Conservation (phyloP, 2,113 vertebrate species). For the Ailuropoda melanoleuca region DNA sequence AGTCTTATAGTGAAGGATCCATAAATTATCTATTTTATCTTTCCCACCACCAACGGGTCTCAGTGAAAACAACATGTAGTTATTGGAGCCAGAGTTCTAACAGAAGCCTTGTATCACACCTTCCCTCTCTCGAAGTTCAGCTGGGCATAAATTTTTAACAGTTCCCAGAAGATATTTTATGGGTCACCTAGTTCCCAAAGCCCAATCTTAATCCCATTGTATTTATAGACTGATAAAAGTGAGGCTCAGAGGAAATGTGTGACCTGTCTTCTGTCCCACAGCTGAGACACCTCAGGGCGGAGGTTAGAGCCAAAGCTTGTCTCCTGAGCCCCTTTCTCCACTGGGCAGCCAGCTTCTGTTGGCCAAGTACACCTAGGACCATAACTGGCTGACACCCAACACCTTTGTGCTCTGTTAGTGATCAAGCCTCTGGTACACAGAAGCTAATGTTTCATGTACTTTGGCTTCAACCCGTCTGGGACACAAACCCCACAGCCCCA, state of each 20-base stretch:
- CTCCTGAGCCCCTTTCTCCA: neutral
- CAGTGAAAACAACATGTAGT: neutral
- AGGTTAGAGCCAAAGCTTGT: neutral
- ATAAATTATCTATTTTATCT: neutral
- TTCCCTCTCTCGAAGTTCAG: neutral
- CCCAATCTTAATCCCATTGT: neutral
- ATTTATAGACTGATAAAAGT: neutral
- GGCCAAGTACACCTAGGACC: neutral
- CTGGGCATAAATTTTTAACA: neutral
- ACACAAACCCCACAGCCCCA: neutral
- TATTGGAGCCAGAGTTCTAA: neutral
- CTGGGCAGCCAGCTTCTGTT: neutral
- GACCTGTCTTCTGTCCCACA: neutral
- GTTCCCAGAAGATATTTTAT: neutral
- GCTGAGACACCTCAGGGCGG: neutral
- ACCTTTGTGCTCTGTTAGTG: neutral
- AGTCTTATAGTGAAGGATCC: neutral
- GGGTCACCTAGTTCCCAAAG: neutral
- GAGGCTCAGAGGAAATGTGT: neutral
- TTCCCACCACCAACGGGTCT: neutral
- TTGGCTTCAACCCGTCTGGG: neutral
- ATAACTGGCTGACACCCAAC: too few relatives aligned
- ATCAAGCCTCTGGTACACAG: neutral
- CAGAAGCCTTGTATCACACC: neutral
- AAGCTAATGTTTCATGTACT: rapidly evolving